Percentiles rank a stretch among this genome's conserved stretches.
Conservation (phyloP, 2,888 invertebrate genomes). For the Mongoloraphidia duomilia region DNA sequence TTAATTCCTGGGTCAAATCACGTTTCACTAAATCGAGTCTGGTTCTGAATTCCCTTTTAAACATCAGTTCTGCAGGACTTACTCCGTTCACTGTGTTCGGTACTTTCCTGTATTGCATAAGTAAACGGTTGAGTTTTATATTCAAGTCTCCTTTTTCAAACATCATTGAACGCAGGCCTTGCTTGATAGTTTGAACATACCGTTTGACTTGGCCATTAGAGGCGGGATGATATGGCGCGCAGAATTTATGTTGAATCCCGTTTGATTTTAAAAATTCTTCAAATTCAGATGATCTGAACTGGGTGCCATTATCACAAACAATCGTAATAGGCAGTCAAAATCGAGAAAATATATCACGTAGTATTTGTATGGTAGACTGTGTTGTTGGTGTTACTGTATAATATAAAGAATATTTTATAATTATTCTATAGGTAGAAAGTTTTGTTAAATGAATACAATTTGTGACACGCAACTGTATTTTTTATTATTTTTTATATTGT, state of each 20-base stretch:
- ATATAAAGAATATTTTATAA: no score
- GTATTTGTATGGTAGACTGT: slow-evolving; percentile 8
- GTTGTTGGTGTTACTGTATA: no score
- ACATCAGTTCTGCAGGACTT: slow-evolving; percentile 11
- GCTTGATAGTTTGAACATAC: slow-evolving; percentile 13
- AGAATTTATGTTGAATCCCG: slow-evolving; percentile 11
- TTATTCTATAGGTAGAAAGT: no score
- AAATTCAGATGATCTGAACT: slow-evolving; percentile 15
- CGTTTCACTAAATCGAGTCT: no score
- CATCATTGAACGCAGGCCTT: slow-evolving; percentile 4
- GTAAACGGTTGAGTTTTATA: slow-evolving; percentile 4
- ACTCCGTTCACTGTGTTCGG: no score
- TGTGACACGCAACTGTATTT: no score
- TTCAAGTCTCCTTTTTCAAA: slow-evolving; percentile 5
- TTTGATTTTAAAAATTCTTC: slow-evolving; percentile 10
- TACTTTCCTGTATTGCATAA: slow-evolving; percentile 12
- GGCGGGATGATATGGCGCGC: slow-evolving; percentile 15
- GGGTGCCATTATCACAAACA: slow-evolving; percentile 14
- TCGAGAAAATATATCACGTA: slow-evolving; percentile 9
- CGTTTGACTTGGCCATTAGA: slow-evolving; percentile 15
- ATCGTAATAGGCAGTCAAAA: slow-evolving; percentile 14
- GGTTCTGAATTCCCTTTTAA: slow-evolving; percentile 5
- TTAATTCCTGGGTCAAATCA: no score
- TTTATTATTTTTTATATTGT: no score
- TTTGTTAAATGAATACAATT: no score